These are phyloP conservation scores for Labia minor DNA, from an alignment of 2,888 invertebrate species.

Conservation along the genomic window DNA sequence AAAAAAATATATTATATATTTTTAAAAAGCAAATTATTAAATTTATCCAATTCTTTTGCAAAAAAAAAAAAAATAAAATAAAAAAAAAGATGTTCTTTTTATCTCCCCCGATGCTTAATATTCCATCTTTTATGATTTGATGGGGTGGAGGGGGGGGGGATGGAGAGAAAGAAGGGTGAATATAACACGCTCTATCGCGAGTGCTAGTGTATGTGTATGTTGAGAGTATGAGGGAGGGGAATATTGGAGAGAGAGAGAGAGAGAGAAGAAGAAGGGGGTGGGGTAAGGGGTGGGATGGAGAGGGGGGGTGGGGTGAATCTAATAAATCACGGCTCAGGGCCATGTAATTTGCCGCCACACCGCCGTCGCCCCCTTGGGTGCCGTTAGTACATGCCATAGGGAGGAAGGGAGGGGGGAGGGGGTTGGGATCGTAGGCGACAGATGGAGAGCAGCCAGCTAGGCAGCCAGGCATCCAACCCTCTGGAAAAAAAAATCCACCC, in stretches of 20 bases:
- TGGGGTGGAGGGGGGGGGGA: not conserved
- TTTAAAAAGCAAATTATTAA: no score
- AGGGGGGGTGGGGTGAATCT: not conserved
- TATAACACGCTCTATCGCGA: not conserved
- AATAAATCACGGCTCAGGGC: slow-evolving; percentile 3
- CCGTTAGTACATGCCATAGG: not conserved
- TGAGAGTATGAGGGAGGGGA: no score
- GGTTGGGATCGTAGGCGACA: not conserved
- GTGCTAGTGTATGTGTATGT: no score
- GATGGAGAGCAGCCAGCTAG: not conserved
- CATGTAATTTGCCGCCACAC: slow-evolving; percentile 13
- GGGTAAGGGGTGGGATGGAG: not conserved
- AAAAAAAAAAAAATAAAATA: no score
- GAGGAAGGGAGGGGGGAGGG: not conserved
- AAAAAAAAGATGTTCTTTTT: no score
- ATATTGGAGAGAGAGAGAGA: no score
- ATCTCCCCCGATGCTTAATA: not conserved
- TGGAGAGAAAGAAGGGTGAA: not conserved
- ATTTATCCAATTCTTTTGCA: no score
- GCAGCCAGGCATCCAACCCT: not conserved
- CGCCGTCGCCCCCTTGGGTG: not conserved
- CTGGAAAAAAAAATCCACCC: not conserved
- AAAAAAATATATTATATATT: no score
- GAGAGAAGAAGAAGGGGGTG: no score
- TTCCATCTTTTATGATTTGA: not conserved